phyloP scores from a whole-genome alignment of 23 tunicate species.

The Ciona savignyi region DNA sequence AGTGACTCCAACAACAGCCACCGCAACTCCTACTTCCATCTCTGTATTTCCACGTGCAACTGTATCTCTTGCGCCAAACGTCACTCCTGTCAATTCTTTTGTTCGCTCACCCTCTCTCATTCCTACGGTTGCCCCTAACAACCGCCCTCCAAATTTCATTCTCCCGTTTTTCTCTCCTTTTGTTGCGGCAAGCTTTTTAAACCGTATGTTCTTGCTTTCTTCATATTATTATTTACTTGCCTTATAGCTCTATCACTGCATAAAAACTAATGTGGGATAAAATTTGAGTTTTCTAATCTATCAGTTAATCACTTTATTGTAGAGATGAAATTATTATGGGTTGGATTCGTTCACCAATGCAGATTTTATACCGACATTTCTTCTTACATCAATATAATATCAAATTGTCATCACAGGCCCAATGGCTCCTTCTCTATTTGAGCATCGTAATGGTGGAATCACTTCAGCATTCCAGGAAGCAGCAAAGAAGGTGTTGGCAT shows the following conservation, averaged over 20 bases:
- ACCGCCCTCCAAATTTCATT: constrained; percentile 5
- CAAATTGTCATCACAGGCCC: too few species aligned
- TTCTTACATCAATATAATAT: too few species aligned
- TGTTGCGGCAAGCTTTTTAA: constrained; percentile 7
- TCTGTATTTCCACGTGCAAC: background rate
- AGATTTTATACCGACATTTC: too few species aligned
- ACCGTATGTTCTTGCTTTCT: constrained; percentile 2
- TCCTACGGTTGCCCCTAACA: constrained; percentile 4
- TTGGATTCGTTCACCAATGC: too few species aligned
- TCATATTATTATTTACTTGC: background rate
- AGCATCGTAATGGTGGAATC: background rate
- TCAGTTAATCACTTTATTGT: too few species aligned
- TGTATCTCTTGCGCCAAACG: constrained; percentile 1
- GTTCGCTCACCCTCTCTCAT: background rate
- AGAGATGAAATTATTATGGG: too few species aligned
- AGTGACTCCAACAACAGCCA: background rate
- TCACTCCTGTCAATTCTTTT: background rate
- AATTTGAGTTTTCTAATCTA: too few species aligned
- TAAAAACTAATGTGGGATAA: too few species aligned
- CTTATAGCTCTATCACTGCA: too few species aligned
- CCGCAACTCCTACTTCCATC: background rate
- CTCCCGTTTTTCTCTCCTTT: constrained; percentile 9
- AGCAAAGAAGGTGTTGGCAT: constrained; percentile 41
- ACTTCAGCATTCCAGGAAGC: constrained; percentile 49
- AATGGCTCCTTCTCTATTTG: background rate